Percentiles rank a stretch among this genome's conserved stretches.
Conservation (phyloP, 2,113 vertebrate species). For the Acanthochromis polyacanthus region DNA sequence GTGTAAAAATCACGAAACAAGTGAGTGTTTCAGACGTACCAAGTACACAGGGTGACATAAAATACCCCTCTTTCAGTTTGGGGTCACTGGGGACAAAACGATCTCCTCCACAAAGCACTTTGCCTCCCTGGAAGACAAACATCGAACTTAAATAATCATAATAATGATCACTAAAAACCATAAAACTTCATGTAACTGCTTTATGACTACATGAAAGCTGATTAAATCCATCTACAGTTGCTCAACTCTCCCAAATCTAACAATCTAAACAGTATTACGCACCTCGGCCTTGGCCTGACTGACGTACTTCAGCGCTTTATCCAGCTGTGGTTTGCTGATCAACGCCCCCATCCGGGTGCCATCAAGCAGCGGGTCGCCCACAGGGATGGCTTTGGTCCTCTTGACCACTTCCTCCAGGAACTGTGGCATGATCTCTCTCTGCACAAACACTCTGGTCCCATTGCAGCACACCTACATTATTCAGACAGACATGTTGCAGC, state of each 20-base stretch:
- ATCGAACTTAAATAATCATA: too few relatives aligned
- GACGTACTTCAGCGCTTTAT: slow-evolving; percentile 91
- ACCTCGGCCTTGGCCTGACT: slow-evolving; percentile 92
- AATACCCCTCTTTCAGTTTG: slow-evolving; percentile 92
- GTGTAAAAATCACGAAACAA: neutral
- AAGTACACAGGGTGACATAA: slow-evolving; percentile 93
- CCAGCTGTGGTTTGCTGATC: slow-evolving; percentile 91
- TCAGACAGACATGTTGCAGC: neutral
- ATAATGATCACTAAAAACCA: too few relatives aligned
- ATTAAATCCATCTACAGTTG: neutral
- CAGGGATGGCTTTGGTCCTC: slow-evolving; percentile 89
- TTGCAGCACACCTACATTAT: slow-evolving; percentile 93
- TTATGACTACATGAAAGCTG: neutral
- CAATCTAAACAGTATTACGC: neutral
- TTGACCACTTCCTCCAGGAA: slow-evolving; percentile 93
- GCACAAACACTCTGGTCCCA: slow-evolving; percentile 94
- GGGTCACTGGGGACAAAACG: slow-evolving; percentile 87
- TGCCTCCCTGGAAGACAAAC: slow-evolving; percentile 87
- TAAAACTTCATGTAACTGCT: neutral
- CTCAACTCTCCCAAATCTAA: neutral
- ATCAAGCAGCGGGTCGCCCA: slow-evolving; percentile 93
- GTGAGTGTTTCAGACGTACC: slow-evolving; percentile 80
- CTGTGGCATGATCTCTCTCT: slow-evolving; percentile 88
- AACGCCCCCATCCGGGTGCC: slow-evolving; percentile 94
- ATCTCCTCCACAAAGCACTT: slow-evolving; percentile 93